Conservation (phyloP, 2,888 invertebrate genomes). For the Podabrus alpinus region DNA sequence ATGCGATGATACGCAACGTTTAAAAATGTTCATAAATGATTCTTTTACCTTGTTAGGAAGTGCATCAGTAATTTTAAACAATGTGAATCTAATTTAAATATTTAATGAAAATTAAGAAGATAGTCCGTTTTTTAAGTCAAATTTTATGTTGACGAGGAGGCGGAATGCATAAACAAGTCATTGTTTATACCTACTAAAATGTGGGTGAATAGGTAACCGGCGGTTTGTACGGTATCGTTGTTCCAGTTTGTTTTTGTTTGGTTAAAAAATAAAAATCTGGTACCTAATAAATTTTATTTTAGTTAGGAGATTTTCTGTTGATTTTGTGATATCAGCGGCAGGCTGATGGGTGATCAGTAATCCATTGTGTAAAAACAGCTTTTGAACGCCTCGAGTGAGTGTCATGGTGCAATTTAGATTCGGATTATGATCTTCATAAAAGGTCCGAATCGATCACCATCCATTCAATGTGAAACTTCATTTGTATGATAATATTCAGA, state of each 20-base stretch:
- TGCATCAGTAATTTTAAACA: background rate
- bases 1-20: background rate
- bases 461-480: background rate
- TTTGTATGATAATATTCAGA: background rate
- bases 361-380: background rate
- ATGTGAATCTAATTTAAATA: background rate
- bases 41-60: background rate
- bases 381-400: background rate
- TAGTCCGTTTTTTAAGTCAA: background rate
- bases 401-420: background rate
- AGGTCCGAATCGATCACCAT: background rate
- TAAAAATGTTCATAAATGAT: background rate
- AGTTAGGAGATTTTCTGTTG: background rate
- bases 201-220: background rate
- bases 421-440: background rate
- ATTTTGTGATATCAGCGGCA: background rate
- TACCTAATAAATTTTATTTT: background rate
- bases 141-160: background rate
- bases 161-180: background rate
- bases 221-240: background rate
- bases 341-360: background rate
- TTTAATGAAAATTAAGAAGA: slow-evolving; percentile 1
- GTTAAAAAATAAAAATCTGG: background rate
- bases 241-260: background rate
- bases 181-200: background rate